These are phyloP conservation scores for Cheilosia scutellata DNA, from an alignment of 2,888 invertebrate species.

Conservation along the genomic window DNA sequence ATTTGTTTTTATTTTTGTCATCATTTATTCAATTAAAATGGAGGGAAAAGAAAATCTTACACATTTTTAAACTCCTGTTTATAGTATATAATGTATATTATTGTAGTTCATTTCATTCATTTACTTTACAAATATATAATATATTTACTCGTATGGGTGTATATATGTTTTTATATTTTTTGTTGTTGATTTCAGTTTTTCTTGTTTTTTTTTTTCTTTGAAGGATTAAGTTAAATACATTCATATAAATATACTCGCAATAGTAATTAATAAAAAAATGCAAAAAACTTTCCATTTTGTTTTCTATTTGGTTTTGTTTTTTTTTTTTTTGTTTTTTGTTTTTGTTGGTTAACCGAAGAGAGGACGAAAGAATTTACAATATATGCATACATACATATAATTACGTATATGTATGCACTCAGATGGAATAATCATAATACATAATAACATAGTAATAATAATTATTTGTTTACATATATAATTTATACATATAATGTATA, in stretches of 20 bases:
- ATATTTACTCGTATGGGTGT: slow-evolving; percentile 39
- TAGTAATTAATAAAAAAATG: slow-evolving; percentile 75
- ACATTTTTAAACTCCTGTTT: slow-evolving; percentile 55
- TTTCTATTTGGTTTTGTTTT: slow-evolving; percentile 30
- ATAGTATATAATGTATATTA: slow-evolving; percentile 67
- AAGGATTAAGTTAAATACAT: slow-evolving; percentile 68
- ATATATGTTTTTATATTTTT: slow-evolving; percentile 55
- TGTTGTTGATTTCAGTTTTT: slow-evolving; percentile 56
- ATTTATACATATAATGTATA: slow-evolving; percentile 76
- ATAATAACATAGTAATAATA: slow-evolving; percentile 72
- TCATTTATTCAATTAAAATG: slow-evolving; percentile 58
- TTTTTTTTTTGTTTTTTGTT: slow-evolving; percentile 76
- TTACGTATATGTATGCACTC: slow-evolving; percentile 61
- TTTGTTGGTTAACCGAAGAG: slow-evolving; percentile 78
- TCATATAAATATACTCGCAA: slow-evolving; percentile 70
- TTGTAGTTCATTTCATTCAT: slow-evolving; percentile 73
- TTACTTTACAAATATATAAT: slow-evolving; percentile 67
- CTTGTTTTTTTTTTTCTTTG: slow-evolving; percentile 32
- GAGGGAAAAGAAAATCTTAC: slow-evolving; percentile 72
- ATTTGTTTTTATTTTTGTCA: slow-evolving; percentile 21
- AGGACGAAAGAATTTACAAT: slow-evolving; percentile 76
- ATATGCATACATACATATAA: slow-evolving; percentile 63
- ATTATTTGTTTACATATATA: slow-evolving; percentile 72
- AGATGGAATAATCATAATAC: slow-evolving; percentile 71
- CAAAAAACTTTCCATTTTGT: slow-evolving; percentile 61